These are phyloP conservation scores for Pycnomerus fuliginosus DNA, from an alignment of 2,888 invertebrate species.

Conservation along the genomic window DNA sequence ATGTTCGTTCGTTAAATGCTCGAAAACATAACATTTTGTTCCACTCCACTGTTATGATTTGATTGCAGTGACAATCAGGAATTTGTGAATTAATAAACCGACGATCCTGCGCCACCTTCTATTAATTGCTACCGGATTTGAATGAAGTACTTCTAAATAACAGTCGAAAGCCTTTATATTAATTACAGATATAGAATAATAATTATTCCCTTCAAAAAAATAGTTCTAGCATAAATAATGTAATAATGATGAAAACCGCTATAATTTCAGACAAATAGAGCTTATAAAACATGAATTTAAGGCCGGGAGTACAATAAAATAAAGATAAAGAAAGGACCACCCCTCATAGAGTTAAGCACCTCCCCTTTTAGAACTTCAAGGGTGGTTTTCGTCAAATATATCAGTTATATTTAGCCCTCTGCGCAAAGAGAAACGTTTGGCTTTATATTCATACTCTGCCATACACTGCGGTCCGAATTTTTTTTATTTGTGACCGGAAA, in stretches of 20 bases:
- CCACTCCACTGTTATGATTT: conserved; percentile 16
- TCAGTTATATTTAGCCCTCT: conserved; percentile 35
- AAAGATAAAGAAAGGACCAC: conserved; percentile 37
- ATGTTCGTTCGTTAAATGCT: conserved; percentile 3
- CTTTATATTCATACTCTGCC: conserved; percentile 13
- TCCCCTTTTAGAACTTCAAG: conserved; percentile 45
- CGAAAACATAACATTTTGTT: conserved; percentile 17
- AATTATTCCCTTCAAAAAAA: too few relatives aligned
- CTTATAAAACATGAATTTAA: conserved; percentile 26
- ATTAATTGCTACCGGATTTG: too few relatives aligned
- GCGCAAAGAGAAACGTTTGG: conserved; percentile 27
- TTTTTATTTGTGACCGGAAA: conserved; percentile 1
- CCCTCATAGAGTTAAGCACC: conserved; percentile 29
- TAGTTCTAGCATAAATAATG: conserved; percentile 11
- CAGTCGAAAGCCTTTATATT: too few relatives aligned
- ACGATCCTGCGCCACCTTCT: too few relatives aligned
- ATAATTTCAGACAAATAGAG: conserved; percentile 18
- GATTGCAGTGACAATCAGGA: conserved; percentile 20
- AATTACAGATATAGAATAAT: too few relatives aligned
- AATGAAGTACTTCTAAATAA: too few relatives aligned
- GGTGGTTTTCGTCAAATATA: conserved; percentile 43
- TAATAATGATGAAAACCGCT: conserved; percentile 13
- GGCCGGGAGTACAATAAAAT: conserved; percentile 32
- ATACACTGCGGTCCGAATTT: conserved; percentile 3
- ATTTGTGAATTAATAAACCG: conserved; percentile 11